Base-by-base conservation (phyloP, 2,888 invertebrate species). In the Drosophila aldrichi region DNA sequence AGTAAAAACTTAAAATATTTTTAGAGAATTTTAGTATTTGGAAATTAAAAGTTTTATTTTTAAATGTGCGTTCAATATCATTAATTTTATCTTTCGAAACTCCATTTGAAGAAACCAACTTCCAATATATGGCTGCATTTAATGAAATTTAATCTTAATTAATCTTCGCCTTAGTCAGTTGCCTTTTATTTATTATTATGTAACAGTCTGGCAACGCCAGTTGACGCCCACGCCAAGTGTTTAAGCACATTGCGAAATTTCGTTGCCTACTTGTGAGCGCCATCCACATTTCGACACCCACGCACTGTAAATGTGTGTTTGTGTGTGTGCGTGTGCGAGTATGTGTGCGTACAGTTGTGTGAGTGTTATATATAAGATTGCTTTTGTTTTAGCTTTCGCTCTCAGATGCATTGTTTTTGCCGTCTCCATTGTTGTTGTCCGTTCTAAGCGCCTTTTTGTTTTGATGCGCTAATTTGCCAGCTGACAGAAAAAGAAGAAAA, bases 401-500 rank as follows among this genome's bases (percentile, higher is more conserved):
- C 71, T 77, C 66, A 52, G 29, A 41, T 51, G 71, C 69, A 87
- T 79, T 77, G 81, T 79, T 73, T 57, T 62, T 49, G 71, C 32
- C 43, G 66, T 58, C 62, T 61, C 68, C 64, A 38, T 64, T 67
- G 46, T 58, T 70, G 54, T 63, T 72, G 57, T 60, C 49, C 61
- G 44, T 56, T 51, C 70, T 70, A 59, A 66, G 63, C 73, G 71
- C 69, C 77, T 77, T 77, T 88, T 81, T 86, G 81, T 86, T 82
- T 83, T 81, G 81, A 81, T 82, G 75, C 79, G 78, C 87, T 89
- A 84, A 84, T 87, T 87, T 87, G 67, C 70, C 72, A 71, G 79
- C 51, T 74, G 60, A 67, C 70, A 79, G 74, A 40, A 81, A 82
- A 82, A 38, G 20, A 55, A 25, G 20, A 32, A 56, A 43, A 63